A percentile compares a stretch with the other conserved stretches of the same genome.
Evolutionary conservation across 1,140 invertebrate genomes (phyloP).

Genomic region (Calosoma granatense): DNA sequence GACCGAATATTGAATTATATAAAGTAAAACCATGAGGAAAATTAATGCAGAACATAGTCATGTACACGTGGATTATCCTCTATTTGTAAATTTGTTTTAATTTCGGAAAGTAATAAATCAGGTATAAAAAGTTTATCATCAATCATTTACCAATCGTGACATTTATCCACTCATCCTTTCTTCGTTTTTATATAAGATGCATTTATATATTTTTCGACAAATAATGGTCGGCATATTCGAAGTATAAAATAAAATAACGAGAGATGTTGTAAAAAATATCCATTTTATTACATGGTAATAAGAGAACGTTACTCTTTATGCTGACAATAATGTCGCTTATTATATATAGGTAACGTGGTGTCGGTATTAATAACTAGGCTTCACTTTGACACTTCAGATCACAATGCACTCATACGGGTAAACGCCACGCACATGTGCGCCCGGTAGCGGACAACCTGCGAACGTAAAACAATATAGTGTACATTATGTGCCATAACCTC

Average conservation of each 20-base stretch:
- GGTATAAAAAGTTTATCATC: conserved; percentile 3
- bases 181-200: too few species aligned
- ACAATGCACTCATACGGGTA: conserved; percentile 60
- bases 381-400: conserved; percentile 46
- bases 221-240: too few species aligned
- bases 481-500: conserved; percentile 17
- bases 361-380: conserved; percentile 12
- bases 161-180: too few species aligned
- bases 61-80: conserved; percentile 6
- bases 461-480: conserved; percentile 22
- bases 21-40: not conserved
- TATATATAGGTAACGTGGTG: not conserved
- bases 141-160: too few species aligned
- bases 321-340: not conserved
- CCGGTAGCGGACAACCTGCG: conserved; percentile 47
- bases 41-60: not conserved
- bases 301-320: conserved; percentile 6
- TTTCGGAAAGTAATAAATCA: conserved; percentile 9
- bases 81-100: conserved; percentile 9
- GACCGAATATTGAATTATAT: not conserved
- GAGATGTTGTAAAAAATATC: conserved; percentile 15
- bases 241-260: conserved; percentile 1
- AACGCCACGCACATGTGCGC: conserved; percentile 34
- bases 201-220: too few species aligned
- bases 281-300: conserved; percentile 12